Evolutionary conservation across 2,888 invertebrate species (phyloP), one percentile per base, ranked within the genome.

Genomic region (Nemurella pictetii): DNA sequence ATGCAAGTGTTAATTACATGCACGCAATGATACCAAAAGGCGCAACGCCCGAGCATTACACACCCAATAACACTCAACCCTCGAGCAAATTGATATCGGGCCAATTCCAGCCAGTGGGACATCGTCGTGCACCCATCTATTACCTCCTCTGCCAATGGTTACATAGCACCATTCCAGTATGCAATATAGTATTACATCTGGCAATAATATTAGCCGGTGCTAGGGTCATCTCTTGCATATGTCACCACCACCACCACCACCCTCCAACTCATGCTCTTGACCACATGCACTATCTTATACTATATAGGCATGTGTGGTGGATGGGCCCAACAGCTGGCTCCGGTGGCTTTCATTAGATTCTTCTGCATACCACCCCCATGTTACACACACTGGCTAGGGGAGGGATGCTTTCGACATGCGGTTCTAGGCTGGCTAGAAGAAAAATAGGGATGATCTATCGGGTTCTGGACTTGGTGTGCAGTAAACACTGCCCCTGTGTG

Each of bases 171-270:
- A 55, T 55, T 55, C 55, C 12, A 3, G 55, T 20, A 55, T 55
- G 55, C 55, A 55, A 55, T 55, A 55, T 55, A 55, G 55, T 20
- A 55, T 55, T 55, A 55, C 55, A 55, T 55, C 55, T 55, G 55
- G 55, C 55, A 75, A 75, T 75, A 75, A 75, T 75, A 75, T 28
- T 26, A 9, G 7, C 75, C 75, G 55, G 55, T 55, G 55, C 4
- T 75, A 75, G 26, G 75, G 28, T 28, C 75, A 75, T 75, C 75
- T 27, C 75, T 27, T 75, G 75, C 75, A 75, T 75, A 75, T 75
- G 75, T 75, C 75, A 28, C 75, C 75, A 27, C 5, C 2, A 4
- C 75, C 26, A 1, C 12, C 26, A 3, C 75, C 75, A 4, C 26
- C 15, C 20, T 20, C 55, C 15, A 12, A 20, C 15, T 20, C 15